phyloP scores from a whole-genome alignment of 2,113 vertebrate species.

The Gasterosteus nipponicus region DNA sequence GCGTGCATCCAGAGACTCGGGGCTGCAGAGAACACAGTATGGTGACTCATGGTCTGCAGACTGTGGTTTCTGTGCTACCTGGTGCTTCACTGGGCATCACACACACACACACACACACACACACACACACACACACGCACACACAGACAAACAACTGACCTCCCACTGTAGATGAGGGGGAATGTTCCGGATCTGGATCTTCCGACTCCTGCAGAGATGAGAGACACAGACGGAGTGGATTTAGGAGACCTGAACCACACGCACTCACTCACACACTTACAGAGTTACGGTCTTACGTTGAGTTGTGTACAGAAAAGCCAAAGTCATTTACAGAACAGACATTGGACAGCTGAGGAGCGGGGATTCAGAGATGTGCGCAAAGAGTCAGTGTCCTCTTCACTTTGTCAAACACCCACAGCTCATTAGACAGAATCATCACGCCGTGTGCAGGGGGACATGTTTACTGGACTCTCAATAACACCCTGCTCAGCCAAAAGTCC shows the following conservation, averaged over 20 bases:
- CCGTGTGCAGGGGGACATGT: constrained; percentile 27
- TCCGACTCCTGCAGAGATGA: constrained; percentile 89
- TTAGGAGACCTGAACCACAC: constrained; percentile 71
- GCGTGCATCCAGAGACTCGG: constrained; percentile 19
- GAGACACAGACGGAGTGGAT: constrained; percentile 64
- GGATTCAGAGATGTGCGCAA: constrained; percentile 1
- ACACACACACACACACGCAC: constrained; percentile 22
- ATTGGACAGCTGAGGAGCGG: constrained; percentile 12
- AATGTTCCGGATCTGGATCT: constrained; percentile 96
- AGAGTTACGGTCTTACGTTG: constrained; percentile 47
- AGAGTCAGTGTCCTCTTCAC: background rate
- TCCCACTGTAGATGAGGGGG: constrained; percentile 96
- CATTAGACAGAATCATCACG: background rate
- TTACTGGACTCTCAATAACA: constrained; percentile 37
- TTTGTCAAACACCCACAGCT: constrained; percentile 9
- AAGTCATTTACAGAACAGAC: background rate
- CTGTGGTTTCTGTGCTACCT: constrained; percentile 62
- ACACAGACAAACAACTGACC: constrained; percentile 82
- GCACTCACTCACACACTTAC: constrained; percentile 5
- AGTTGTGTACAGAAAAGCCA: constrained; percentile 39
- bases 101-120: constrained; percentile 13
- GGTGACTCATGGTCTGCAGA: constrained; percentile 64
- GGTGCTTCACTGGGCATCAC: constrained; percentile 55
- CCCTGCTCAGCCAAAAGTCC: constrained; percentile 21
- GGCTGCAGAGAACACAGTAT: constrained; percentile 6